phyloP scores from a whole-genome alignment of 2,888 invertebrate species.

The Caenorhabditis sp. region DNA sequence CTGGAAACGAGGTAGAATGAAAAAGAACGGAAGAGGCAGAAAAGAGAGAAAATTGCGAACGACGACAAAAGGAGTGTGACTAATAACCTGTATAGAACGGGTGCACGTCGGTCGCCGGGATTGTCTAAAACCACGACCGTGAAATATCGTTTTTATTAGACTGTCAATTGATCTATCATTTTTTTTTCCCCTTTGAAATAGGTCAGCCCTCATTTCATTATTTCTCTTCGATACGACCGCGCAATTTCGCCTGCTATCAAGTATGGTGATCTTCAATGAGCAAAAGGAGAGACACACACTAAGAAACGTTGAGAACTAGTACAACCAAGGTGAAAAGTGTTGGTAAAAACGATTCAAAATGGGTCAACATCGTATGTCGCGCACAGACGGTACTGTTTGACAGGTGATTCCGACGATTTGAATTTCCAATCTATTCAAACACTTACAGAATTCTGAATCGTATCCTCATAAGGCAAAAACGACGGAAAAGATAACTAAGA shows the following conservation, averaged over 20 bases:
- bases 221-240: background rate
- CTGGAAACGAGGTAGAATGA: constrained; percentile 18
- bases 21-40: constrained; percentile 26
- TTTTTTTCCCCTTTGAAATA: constrained; percentile 1
- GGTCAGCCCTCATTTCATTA: constrained; percentile 10
- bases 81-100: constrained; percentile 51
- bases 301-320: constrained; percentile 6
- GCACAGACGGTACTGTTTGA: constrained; percentile 25
- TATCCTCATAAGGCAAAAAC: background rate
- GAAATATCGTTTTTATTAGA: constrained; percentile 8
- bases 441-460: background rate
- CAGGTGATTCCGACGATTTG: background rate
- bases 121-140: constrained; percentile 7
- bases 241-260: background rate
- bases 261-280: constrained; percentile 13
- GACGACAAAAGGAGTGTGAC: constrained; percentile 45
- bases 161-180: constrained; percentile 25
- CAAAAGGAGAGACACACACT: background rate
- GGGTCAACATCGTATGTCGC: constrained; percentile 25
- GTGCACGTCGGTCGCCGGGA: constrained; percentile 35
- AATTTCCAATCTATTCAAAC: background rate
- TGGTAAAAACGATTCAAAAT: constrained; percentile 26
- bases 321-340: constrained; percentile 25
- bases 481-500: background rate
- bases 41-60: constrained; percentile 36